These are phyloP conservation scores for Etheostoma nigrum DNA, from an alignment of 2,797 vertebrate species.

Conservation along the genomic window DNA sequence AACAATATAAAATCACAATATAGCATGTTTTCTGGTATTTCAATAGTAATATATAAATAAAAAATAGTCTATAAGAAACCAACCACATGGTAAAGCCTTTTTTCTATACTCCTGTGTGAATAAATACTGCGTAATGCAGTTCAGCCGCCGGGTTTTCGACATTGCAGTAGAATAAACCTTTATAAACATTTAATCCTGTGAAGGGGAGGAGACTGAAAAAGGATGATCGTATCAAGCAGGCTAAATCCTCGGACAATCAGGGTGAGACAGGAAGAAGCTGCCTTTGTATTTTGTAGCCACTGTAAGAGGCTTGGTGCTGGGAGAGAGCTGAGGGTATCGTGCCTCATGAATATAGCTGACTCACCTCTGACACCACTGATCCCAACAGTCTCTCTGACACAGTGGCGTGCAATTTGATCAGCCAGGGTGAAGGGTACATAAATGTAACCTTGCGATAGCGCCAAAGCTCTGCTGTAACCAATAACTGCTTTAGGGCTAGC, in stretches of 20 bases:
- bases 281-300: slow-evolving; percentile 18
- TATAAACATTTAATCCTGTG: not conserved
- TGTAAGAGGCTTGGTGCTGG: slow-evolving; percentile 31
- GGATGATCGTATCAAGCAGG: not conserved
- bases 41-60: too few relatives aligned
- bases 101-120: too few relatives aligned
- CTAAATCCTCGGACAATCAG: not conserved
- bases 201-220: not conserved
- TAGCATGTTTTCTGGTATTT: too few relatives aligned
- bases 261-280: slow-evolving; percentile 23
- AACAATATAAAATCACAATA: too few relatives aligned
- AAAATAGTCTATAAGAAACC: too few relatives aligned
- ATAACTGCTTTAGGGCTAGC: slow-evolving; percentile 17
- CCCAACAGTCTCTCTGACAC: slow-evolving; percentile 38
- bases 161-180: too few relatives aligned
- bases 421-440: slow-evolving; percentile 38
- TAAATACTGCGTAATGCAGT: too few relatives aligned
- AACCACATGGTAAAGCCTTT: too few relatives aligned
- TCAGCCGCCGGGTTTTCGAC: too few relatives aligned
- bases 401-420: slow-evolving; percentile 35
- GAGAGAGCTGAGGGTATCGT: slow-evolving; percentile 47
- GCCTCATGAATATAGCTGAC: slow-evolving; percentile 68
- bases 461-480: slow-evolving; percentile 29
- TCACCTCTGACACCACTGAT: slow-evolving; percentile 54
- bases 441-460: slow-evolving; percentile 37